These are phyloP conservation scores for Noctua janthe DNA, from an alignment of 2,888 invertebrate species.

Conservation along the genomic window DNA sequence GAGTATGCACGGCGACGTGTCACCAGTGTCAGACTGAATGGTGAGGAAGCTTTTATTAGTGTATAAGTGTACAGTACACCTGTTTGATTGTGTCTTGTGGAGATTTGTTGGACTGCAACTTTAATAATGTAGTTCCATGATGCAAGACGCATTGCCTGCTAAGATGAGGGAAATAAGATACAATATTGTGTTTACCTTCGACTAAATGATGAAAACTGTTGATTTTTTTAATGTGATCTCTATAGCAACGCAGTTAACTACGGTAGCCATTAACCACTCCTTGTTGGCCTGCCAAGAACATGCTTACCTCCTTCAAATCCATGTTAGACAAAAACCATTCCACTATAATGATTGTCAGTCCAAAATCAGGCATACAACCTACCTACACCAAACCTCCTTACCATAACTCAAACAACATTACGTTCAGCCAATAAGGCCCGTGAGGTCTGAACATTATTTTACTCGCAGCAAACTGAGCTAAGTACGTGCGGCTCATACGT, in stretches of 20 bases:
- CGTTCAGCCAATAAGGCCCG: slow-evolving; percentile 63
- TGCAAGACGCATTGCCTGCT: neutral
- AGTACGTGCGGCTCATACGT: slow-evolving; percentile 85
- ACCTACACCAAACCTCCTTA: slow-evolving; percentile 22
- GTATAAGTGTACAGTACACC: slow-evolving; percentile 38
- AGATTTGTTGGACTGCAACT: slow-evolving; percentile 32
- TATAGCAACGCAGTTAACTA: neutral
- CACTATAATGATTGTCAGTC: neutral
- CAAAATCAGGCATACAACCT: slow-evolving; percentile 25
- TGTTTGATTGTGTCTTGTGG: slow-evolving; percentile 53
- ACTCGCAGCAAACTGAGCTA: slow-evolving; percentile 76
- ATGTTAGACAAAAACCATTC: neutral
- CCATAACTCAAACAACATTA: slow-evolving; percentile 54
- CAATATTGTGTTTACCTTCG: neutral
- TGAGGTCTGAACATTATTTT: slow-evolving; percentile 68
- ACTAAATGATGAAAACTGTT: neutral
- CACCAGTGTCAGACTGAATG: slow-evolving; percentile 61
- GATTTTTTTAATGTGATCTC: neutral
- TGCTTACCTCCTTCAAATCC: neutral
- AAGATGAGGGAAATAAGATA: neutral
- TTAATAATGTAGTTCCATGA: neutral
- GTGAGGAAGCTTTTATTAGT: slow-evolving; percentile 64
- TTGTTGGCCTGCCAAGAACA: neutral
- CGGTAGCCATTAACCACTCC: neutral
- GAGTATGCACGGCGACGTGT: slow-evolving; percentile 62